These are phyloP conservation scores for Phodopus roborovskii DNA, from an alignment of 2,113 vertebrate species.

Conservation along the genomic window DNA sequence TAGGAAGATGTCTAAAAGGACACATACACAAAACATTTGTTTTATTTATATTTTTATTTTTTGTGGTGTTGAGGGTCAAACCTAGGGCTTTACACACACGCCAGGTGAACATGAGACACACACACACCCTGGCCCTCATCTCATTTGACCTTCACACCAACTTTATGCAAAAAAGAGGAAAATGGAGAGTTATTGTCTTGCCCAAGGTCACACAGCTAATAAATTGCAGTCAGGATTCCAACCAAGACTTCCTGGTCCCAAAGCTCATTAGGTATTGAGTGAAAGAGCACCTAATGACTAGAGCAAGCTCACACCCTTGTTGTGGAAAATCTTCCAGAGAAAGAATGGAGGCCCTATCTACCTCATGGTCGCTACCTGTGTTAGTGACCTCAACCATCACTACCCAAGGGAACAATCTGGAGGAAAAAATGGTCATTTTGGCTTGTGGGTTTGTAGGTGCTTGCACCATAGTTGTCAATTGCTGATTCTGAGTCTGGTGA, in stretches of 20 bases:
- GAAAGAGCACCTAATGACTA: background rate
- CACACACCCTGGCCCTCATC: background rate
- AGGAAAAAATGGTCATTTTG: background rate
- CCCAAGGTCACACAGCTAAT: background rate
- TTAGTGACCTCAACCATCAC: background rate
- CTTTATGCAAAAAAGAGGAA: background rate
- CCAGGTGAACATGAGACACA: background rate
- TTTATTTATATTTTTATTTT: background rate
- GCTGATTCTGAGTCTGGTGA: background rate
- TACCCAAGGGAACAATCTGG: background rate
- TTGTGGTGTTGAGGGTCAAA: background rate
- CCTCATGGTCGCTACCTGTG: background rate
- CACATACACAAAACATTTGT: background rate
- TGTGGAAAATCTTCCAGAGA: background rate
- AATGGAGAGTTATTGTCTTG: background rate
- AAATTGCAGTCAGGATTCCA: conserved; percentile 28
- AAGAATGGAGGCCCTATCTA: background rate
- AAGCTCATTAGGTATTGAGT: conserved; percentile 17
- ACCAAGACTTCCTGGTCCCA: background rate
- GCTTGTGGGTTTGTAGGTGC: too few species aligned
- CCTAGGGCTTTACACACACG: background rate
- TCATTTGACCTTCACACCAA: background rate
- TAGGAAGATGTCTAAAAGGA: background rate
- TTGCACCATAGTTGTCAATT: background rate
- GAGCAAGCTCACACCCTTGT: background rate